phyloP scores from a whole-genome alignment of 2,888 invertebrate species.

The Villa cingulata region DNA sequence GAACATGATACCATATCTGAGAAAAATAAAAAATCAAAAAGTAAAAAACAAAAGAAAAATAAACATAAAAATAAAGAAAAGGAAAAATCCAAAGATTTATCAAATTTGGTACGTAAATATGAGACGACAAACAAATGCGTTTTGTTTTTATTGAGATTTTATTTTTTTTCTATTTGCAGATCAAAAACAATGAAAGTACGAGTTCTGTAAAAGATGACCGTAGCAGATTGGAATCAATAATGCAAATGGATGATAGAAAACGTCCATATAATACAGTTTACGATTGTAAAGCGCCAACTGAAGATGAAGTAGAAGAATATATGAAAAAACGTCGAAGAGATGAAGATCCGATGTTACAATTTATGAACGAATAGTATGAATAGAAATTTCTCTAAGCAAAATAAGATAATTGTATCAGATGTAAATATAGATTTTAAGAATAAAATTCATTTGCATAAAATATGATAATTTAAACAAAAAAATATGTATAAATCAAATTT shows the following conservation, averaged over 20 bases:
- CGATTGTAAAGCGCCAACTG: conserved; percentile 69
- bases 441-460: no score
- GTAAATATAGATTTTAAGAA: no score
- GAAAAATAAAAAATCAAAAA: conserved; percentile 25
- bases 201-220: conserved; percentile 10
- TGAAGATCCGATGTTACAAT: conserved; percentile 90
- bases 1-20: conserved; percentile 19
- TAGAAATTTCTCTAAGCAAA: no score
- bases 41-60: conserved; percentile 38
- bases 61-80: conserved; percentile 39
- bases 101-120: no score
- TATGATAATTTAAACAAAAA: no score
- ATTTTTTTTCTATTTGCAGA: conserved; percentile 18
- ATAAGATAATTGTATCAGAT: no score
- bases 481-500: no score
- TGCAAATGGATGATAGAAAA: conserved; percentile 67
- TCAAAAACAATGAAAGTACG: conserved; percentile 24
- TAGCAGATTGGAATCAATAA: neutral
- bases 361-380: no score
- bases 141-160: neutral
- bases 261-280: conserved; percentile 87
- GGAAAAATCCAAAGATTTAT: no score
- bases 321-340: conserved; percentile 68
- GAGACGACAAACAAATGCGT: no score
- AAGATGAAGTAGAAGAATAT: conserved; percentile 89